Evolutionary conservation across 2,888 invertebrate species (phyloP), one percentile per base, ranked within the genome.

Genomic region (Drosophila monieri): DNA sequence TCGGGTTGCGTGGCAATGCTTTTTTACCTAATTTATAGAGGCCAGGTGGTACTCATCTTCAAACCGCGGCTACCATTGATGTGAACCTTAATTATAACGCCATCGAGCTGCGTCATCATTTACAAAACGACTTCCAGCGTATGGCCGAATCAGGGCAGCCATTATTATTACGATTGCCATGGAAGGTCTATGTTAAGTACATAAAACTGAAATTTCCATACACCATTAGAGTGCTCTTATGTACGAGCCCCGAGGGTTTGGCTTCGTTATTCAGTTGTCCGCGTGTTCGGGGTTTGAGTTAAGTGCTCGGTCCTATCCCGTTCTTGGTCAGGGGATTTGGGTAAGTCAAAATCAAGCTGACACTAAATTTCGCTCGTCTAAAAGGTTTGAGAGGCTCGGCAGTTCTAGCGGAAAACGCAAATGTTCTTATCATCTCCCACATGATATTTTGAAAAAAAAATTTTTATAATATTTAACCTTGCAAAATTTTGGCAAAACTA

Each of bases 1-100:
- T 46, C 58, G 51, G 55, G 35, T 57, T 61, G 52, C 56, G 47
- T n/a, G 49, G 56, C 55, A 60, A 51, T 37, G 30, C 14, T 52
- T 58, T 58, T 48, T 57, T 58, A 48, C 64, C 74, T 84, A 80
- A 80, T 80, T 70, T 54, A 68, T 65, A 35, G 30, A 41, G 64
- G 43, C 49, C 79, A 79, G 80, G 72, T 79, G 80, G 76, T 76
- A 79, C 52, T 71, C 60, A 54, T 60, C 67, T 27, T 48, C 43
- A 18, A 9, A 12, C 18, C 12, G 43, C 43, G 21, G 18, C 43
- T 43, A 21, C 41, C 65, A 70, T 76, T 66, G 64, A 76, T 64
- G 77, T 75, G 61, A 73, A 80, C 80, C 80, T 78, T 75, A 84
- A 80, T 80, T 80, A 80, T 84, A 80, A 80, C 77, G 80, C 85